A percentile compares a stretch with the other conserved stretches of the same genome.
Conservation (phyloP, 2,888 invertebrate species). For the Colostygia pectinataria region DNA sequence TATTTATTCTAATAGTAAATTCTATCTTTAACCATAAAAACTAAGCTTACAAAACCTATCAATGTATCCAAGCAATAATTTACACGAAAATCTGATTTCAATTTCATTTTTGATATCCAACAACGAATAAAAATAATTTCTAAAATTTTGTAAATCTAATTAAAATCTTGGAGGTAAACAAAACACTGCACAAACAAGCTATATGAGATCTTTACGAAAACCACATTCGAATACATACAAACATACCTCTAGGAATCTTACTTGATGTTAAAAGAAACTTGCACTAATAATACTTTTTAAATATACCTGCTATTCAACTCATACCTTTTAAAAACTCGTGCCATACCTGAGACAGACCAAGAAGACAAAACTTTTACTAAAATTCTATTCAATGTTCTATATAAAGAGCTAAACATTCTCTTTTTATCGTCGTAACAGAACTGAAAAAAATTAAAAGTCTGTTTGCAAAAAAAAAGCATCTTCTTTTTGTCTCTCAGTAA, state of each 20-base stretch:
- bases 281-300: constrained; percentile 75
- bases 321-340: background rate
- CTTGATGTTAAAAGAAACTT: constrained; percentile 53
- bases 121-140: constrained; percentile 52
- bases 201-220: constrained; percentile 83
- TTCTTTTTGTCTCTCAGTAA: too few relatives aligned
- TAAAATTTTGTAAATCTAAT: constrained; percentile 57
- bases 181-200: constrained; percentile 83
- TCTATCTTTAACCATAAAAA: constrained; percentile 33
- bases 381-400: too few relatives aligned
- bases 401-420: too few relatives aligned
- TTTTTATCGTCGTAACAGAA: too few relatives aligned
- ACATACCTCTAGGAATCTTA: constrained; percentile 66
- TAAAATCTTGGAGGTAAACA: constrained; percentile 82
- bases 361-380: too few relatives aligned
- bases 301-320: constrained; percentile 40
- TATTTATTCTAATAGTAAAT: constrained; percentile 37
- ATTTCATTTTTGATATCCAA: constrained; percentile 51
- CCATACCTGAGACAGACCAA: too few relatives aligned
- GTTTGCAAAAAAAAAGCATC: too few relatives aligned
- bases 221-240: constrained; percentile 73
- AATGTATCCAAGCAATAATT: constrained; percentile 49
- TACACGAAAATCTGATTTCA: constrained; percentile 42
- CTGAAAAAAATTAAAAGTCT: too few relatives aligned
- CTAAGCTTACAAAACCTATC: constrained; percentile 39